A percentile compares a stretch with the other conserved stretches of the same genome.
phyloP scores from a whole-genome alignment of 2,797 vertebrate species.

The Mus caroli region DNA sequence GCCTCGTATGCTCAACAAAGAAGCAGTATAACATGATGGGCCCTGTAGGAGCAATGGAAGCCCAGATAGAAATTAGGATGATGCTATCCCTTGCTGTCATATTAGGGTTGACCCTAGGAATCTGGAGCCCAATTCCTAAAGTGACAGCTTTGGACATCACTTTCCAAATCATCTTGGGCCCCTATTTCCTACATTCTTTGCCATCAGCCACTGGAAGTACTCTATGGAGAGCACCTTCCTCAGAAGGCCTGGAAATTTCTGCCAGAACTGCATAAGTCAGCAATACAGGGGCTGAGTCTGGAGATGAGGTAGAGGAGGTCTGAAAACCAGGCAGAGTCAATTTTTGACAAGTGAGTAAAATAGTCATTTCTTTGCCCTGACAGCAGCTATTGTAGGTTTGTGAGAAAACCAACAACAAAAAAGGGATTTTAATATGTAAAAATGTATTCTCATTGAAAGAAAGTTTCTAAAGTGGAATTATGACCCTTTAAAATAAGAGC shows the following conservation, averaged over 20 bases:
- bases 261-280: neutral
- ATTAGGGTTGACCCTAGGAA: neutral
- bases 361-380: neutral
- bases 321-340: neutral
- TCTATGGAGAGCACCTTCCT: neutral
- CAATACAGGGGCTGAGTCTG: neutral
- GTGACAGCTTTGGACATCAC: neutral
- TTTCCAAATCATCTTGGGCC: neutral
- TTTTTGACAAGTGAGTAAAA: neutral
- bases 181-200: neutral
- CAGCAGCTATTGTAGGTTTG: neutral
- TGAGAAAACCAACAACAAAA: neutral
- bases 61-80: neutral
- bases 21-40: accelerated
- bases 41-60: neutral
- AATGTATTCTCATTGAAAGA: conserved; percentile 51
- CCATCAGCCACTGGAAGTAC: neutral
- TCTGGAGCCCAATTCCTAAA: neutral
- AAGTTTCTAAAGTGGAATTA: conserved; percentile 71
- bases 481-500: conserved; percentile 55
- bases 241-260: neutral
- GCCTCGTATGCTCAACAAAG: neutral
- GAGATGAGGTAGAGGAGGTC: neutral
- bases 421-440: conserved; percentile 65
- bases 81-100: too few relatives aligned